Base-by-base conservation (phyloP, 2,113 vertebrate species). In the Gallinago jamesoni region DNA sequence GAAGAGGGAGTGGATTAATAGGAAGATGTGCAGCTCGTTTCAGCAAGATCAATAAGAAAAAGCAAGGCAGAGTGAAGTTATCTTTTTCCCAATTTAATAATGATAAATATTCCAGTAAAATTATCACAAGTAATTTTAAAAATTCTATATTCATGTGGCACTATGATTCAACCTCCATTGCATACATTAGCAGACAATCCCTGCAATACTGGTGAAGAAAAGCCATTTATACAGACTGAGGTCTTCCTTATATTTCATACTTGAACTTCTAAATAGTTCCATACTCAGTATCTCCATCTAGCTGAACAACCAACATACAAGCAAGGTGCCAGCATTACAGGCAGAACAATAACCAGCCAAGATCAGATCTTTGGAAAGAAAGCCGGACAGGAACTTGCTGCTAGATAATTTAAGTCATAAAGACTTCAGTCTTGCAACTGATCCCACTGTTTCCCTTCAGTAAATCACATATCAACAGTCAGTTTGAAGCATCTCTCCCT, bases 311-410 rank as follows among this genome's bases (percentile, higher is more conserved):
- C 14, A 50, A 74, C 37, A 84, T n/a, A 69, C 3, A 67, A 75
- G 47, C 35, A 93, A 87, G 37, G 25, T 2, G 10, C 8, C 48
- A 57, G 43, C 48, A 90, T 57, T 25, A 25, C 24, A 62, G 13
- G 8, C 52, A 69, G 28, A 79, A 57, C n/a, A 69, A 7, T 17
- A 88, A 48, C 7, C 24, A 93, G 45, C 2, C 0, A 0, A 84
- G 19, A 55, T 47, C 35, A 72, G 18, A 21, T 39, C 30, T 72
- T 0, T 0, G 12, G 19, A 87, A 50, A 35, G 19, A 75, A 89
- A 79, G 30, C 6, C 21, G 33, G 22, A 9, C 2, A 64, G 45
- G 31, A 88, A 67, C 17, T 56, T 33, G 11, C 24, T 77, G 22
- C 12, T 72, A 41, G 41, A 72, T 4, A 76, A 47, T 35, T 57